These are phyloP conservation scores for Psylliodes chrysocephalus DNA, from an alignment of 2,888 invertebrate genomes.

Conservation along the genomic window DNA sequence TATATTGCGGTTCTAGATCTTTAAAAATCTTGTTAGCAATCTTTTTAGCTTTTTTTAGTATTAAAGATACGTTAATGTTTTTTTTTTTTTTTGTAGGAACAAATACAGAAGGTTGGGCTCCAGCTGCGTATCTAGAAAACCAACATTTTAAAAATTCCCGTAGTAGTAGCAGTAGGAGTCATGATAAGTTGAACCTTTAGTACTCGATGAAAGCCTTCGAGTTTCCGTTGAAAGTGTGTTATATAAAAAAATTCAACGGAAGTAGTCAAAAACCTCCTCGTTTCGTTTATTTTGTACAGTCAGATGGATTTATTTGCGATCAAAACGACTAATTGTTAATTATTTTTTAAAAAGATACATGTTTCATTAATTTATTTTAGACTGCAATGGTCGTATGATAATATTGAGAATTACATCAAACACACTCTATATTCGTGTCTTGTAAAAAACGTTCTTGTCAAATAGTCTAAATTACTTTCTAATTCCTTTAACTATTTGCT, in stretches of 20 bases:
- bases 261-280: constrained; percentile 14
- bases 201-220: constrained; percentile 15
- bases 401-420: no score
- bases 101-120: constrained; percentile 91
- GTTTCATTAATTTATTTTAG: constrained; percentile 11
- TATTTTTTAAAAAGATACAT: constrained; percentile 11
- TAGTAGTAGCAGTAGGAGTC: constrained; percentile 73
- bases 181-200: constrained; percentile 64
- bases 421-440: no score
- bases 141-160: constrained; percentile 79
- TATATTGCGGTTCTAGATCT: no score
- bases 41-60: no score
- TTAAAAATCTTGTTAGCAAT: no score
- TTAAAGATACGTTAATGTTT: constrained; percentile 17
- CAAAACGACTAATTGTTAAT: not conserved
- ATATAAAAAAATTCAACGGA: constrained; percentile 9
- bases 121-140: constrained; percentile 89
- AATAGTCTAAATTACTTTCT: no score
- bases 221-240: not conserved
- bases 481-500: no score
- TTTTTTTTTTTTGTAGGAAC: constrained; percentile 67
- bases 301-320: constrained; percentile 19
- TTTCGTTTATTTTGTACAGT: constrained; percentile 18
- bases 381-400: not conserved
- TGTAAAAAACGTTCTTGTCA: no score